Conservation (phyloP, 2,797 vertebrate species). For the Myotis daubentonii region DNA sequence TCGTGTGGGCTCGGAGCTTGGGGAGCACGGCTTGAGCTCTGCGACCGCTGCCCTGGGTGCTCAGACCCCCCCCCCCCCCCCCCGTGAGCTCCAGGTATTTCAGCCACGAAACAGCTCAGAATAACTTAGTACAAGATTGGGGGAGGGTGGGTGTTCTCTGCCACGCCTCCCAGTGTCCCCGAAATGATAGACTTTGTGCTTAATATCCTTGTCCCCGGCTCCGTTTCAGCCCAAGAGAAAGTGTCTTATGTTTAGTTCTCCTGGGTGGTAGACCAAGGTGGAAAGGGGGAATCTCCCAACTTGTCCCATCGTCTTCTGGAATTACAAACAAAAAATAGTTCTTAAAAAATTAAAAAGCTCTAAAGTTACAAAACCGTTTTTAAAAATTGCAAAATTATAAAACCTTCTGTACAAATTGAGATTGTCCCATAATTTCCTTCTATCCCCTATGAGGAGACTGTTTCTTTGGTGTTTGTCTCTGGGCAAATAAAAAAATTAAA, state of each 20-base stretch:
- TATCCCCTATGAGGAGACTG: background rate
- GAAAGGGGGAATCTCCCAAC: background rate
- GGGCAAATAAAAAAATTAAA: background rate
- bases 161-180: background rate
- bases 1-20: background rate
- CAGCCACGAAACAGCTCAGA: background rate
- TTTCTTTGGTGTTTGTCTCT: background rate
- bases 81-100: background rate
- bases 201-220: background rate
- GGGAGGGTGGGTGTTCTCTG: background rate
- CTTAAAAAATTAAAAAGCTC: background rate
- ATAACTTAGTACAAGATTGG: background rate
- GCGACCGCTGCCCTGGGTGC: background rate
- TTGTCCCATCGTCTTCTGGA: background rate
- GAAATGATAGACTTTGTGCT: background rate
- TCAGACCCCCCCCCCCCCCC: background rate
- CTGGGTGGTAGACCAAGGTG: background rate
- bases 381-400: background rate
- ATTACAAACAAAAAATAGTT: background rate
- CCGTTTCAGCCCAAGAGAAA: background rate
- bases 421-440: background rate
- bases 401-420: background rate
- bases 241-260: background rate
- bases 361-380: background rate
- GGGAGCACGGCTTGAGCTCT: background rate